phyloP scores from a whole-genome alignment of 1,140 invertebrate genomes.

The Platyscapa corneri region DNA sequence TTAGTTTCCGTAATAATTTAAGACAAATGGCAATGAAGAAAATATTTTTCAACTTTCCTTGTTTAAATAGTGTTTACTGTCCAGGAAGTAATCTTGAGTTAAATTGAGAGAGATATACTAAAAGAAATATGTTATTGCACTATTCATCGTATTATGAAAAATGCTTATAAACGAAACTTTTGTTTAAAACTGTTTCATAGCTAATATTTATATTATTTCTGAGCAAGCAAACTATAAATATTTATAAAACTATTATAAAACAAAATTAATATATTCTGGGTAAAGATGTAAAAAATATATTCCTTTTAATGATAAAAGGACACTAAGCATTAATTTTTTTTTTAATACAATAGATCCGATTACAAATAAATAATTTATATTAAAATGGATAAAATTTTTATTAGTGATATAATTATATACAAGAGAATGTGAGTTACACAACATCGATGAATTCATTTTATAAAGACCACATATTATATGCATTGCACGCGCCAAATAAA shows the following conservation, averaged over 20 bases:
- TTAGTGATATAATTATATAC: neutral
- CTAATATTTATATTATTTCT: too few species aligned
- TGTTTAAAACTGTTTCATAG: too few species aligned
- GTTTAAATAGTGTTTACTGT: neutral
- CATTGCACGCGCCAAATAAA: neutral
- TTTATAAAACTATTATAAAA: too few species aligned
- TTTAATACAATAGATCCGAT: too few species aligned
- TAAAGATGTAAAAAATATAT: too few species aligned
- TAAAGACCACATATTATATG: neutral
- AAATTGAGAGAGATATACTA: neutral
- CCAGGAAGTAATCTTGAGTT: neutral
- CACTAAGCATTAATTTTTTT: too few species aligned
- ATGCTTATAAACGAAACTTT: neutral
- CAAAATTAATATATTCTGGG: too few species aligned
- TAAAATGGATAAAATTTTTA: too few species aligned
- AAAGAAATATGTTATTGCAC: neutral
- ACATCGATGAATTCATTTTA: neutral
- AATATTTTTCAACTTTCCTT: neutral
- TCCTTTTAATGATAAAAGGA: too few species aligned
- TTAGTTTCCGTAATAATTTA: neutral
- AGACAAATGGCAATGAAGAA: conserved; percentile 1
- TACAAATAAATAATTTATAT: neutral
- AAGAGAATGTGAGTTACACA: neutral
- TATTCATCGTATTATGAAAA: neutral
- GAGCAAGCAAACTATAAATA: too few species aligned